phyloP scores from a whole-genome alignment of 2,888 invertebrate species.

The Cremastinae sp. region DNA sequence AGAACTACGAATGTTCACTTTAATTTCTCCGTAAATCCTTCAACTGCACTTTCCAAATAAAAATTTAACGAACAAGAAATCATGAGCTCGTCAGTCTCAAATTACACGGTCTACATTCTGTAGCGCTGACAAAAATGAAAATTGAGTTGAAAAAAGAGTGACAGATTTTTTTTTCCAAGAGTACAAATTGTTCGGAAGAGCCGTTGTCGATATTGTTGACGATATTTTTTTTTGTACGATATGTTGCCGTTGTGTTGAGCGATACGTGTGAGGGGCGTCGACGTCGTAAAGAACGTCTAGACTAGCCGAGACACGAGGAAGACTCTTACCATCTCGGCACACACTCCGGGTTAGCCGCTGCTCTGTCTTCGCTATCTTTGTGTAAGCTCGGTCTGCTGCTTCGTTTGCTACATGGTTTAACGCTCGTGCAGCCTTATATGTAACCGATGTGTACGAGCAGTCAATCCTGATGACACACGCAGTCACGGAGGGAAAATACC shows the following conservation, averaged over 20 bases:
- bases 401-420: constrained; percentile 7
- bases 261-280: constrained; percentile 44
- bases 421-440: constrained; percentile 36
- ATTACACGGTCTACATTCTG: no score
- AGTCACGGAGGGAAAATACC: neutral
- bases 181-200: constrained; percentile 32
- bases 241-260: constrained; percentile 21
- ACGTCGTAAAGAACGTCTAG: constrained; percentile 61
- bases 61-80: no score
- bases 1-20: neutral
- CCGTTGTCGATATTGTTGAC: constrained; percentile 43
- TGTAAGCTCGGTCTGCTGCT: neutral
- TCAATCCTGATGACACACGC: constrained; percentile 14
- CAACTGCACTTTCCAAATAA: no score
- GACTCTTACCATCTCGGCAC: constrained; percentile 54
- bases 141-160: no score
- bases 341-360: no score
- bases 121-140: no score
- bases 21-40: neutral
- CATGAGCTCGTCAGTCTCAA: no score
- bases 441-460: constrained; percentile 16
- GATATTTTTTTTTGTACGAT: constrained; percentile 53
- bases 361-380: neutral
- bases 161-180: no score
- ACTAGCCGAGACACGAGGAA: constrained; percentile 58